Percentiles rank a stretch among this genome's conserved stretches.
Conservation (phyloP, 2,888 invertebrate genomes). For the Hipparchia semele region DNA sequence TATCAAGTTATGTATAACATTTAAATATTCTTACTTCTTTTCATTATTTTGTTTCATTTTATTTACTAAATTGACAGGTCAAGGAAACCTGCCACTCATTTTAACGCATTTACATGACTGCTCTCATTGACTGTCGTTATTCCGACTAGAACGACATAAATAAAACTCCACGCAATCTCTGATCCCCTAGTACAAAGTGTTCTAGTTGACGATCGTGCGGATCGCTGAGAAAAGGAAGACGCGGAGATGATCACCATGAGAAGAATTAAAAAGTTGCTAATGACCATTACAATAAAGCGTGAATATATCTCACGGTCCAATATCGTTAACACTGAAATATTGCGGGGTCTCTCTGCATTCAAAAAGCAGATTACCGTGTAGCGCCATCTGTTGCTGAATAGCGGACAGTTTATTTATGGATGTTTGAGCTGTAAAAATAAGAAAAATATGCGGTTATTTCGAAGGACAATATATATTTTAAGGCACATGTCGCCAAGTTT, state of each 20-base stretch:
- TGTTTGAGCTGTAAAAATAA: slow-evolving; percentile 8
- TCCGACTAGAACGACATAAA: slow-evolving; percentile 24
- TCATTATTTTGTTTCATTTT: slow-evolving; percentile 1
- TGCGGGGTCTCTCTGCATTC: not conserved
- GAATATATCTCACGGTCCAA: slow-evolving; percentile 3
- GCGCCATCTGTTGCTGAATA: slow-evolving; percentile 74
- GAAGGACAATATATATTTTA: slow-evolving; percentile 59
- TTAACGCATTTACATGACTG: slow-evolving; percentile 26
- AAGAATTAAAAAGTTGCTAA: slow-evolving; percentile 14
- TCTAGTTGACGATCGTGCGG: slow-evolving; percentile 82
- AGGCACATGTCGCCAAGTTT: slow-evolving; percentile 73
- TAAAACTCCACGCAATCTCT: slow-evolving; percentile 54
- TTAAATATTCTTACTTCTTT: not conserved
- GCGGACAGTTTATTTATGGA: slow-evolving; percentile 45
- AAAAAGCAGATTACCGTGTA: slow-evolving; percentile 31
- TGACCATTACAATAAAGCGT: slow-evolving; percentile 14
- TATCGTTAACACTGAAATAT: slow-evolving; percentile 16
- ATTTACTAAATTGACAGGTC: slow-evolving; percentile 24
- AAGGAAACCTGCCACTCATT: slow-evolving; percentile 34
- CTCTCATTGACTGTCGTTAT: slow-evolving; percentile 29
- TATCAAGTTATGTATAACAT: too few species aligned
- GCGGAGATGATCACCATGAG: slow-evolving; percentile 13
- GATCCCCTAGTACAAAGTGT: slow-evolving; percentile 72
- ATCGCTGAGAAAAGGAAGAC: slow-evolving; percentile 65
- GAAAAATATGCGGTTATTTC: slow-evolving; percentile 26